These are phyloP conservation scores for Adelphocoris suturalis DNA, from an alignment of 2,888 invertebrate species.

Conservation along the genomic window DNA sequence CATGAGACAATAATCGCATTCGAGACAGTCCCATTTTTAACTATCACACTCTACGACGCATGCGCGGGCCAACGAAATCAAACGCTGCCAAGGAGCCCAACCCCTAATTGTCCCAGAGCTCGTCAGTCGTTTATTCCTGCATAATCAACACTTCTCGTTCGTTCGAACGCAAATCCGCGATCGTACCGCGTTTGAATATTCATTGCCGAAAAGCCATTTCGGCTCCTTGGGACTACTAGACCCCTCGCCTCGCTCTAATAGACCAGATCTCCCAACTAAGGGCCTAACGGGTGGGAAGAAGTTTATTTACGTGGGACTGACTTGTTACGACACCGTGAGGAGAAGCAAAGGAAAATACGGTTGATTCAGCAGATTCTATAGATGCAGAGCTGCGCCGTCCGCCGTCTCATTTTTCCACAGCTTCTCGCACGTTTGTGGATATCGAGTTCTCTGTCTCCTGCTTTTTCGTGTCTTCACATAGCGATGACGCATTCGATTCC, in stretches of 20 bases:
- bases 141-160: too few species aligned
- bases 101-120: too few species aligned
- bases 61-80: too few species aligned
- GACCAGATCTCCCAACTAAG: neutral
- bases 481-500: constrained; percentile 2
- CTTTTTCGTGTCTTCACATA: neutral
- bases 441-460: neutral
- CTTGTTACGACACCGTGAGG: constrained; percentile 1
- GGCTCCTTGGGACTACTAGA: neutral
- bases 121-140: too few species aligned
- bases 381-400: neutral
- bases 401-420: constrained; percentile 16
- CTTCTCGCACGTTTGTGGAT: constrained; percentile 10
- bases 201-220: neutral
- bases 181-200: neutral
- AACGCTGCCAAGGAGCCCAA: too few species aligned
- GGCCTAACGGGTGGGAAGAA: neutral
- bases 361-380: constrained; percentile 47
- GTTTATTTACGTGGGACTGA: constrained; percentile 56
- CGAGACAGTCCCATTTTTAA: too few species aligned
- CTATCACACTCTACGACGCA: too few species aligned
- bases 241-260: neutral
- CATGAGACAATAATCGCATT: too few species aligned
- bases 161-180: too few species aligned
- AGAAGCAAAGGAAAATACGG: neutral